Conservation (phyloP, 2,888 invertebrate species). For the Dicyrtomina minuta region DNA sequence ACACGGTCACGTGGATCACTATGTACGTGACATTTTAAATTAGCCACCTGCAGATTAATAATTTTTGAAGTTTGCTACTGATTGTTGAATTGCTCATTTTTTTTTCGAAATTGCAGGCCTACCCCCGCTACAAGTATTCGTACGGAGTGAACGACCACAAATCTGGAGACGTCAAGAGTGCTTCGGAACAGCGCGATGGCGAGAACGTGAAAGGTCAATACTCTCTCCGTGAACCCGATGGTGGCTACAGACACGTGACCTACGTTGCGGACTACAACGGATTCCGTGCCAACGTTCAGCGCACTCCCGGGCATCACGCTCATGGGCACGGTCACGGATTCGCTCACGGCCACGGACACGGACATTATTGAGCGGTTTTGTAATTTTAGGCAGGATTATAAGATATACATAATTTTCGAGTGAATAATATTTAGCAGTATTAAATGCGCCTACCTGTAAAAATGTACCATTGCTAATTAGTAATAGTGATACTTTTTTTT, state of each 20-base stretch:
- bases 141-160: conserved; percentile 48
- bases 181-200: conserved; percentile 28
- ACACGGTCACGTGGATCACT: too few relatives aligned
- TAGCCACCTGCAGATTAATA: too few relatives aligned
- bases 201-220: conserved; percentile 32
- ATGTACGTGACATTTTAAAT: too few relatives aligned
- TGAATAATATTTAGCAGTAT: too few relatives aligned
- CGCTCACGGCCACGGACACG: conserved; percentile 18
- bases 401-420: too few relatives aligned
- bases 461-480: too few relatives aligned
- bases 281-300: conserved; percentile 28
- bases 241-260: conserved; percentile 16
- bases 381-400: too few relatives aligned
- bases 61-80: too few relatives aligned
- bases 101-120: conserved; percentile 21
- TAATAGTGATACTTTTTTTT: too few relatives aligned
- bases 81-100: too few relatives aligned
- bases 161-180: conserved; percentile 43
- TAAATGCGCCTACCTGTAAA: too few relatives aligned
- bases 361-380: too few relatives aligned
- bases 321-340: conserved; percentile 12
- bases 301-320: conserved; percentile 18
- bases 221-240: conserved; percentile 29
- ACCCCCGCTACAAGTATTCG: conserved; percentile 28
- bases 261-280: conserved; percentile 31